Evolutionary conservation across 2,797 vertebrate genomes (phyloP).

Genomic region (Xerus rutilus): DNA sequence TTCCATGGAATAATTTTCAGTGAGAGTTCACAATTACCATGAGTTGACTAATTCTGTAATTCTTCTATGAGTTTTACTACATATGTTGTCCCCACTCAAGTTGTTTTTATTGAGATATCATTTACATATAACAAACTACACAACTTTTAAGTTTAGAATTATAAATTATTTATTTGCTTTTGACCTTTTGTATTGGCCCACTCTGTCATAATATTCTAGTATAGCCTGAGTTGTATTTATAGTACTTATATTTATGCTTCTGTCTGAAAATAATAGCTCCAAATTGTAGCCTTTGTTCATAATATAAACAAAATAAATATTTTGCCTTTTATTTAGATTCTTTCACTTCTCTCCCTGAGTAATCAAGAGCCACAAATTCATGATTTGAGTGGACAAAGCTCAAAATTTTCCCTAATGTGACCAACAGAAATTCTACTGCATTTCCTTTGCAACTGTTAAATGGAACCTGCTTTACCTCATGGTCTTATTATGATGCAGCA

Average conservation of each 20-base stretch:
- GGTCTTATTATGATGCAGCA: background rate
- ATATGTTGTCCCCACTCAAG: background rate
- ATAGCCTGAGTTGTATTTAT: background rate
- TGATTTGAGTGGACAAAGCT: background rate
- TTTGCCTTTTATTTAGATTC: background rate
- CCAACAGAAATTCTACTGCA: background rate
- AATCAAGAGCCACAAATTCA: background rate
- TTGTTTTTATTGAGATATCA: background rate
- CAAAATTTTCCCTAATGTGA: background rate
- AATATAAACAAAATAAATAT: constrained; percentile 21
- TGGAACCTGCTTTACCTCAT: background rate
- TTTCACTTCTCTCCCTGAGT: background rate
- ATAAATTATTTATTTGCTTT: background rate
- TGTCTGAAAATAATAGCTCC: background rate
- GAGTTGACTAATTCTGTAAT: background rate
- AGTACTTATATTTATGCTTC: background rate
- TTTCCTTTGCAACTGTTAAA: background rate
- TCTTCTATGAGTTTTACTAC: background rate
- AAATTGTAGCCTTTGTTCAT: background rate
- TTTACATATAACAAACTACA: background rate
- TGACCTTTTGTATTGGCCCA: background rate
- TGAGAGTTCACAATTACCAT: background rate
- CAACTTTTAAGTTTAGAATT: background rate
- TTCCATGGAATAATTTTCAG: background rate
- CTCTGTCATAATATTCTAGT: background rate